Evolutionary conservation across 2,113 vertebrate genomes (phyloP).

Genomic region (Circaetus gallicus): DNA sequence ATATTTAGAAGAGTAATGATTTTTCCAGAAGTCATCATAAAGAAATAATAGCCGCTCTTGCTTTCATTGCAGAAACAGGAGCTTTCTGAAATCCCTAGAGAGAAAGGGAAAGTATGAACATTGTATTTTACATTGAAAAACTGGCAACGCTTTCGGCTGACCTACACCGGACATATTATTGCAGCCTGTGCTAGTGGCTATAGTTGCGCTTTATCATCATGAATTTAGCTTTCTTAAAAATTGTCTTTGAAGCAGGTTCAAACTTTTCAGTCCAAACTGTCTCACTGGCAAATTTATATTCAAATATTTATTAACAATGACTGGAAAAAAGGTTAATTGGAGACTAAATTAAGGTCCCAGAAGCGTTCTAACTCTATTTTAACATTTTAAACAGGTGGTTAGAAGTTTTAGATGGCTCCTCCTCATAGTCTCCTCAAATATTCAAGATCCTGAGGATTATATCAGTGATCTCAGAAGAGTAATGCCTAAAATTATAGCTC

Average conservation of each 20-base stretch:
- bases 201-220: neutral
- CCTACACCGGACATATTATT: neutral
- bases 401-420: neutral
- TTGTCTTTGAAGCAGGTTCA: neutral
- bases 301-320: constrained; percentile 4
- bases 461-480: neutral
- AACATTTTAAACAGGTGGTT: constrained; percentile 10
- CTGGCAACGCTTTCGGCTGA: neutral
- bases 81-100: neutral
- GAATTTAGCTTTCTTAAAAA: neutral
- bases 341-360: neutral
- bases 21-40: constrained; percentile 30
- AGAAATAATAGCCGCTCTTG: neutral
- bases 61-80: constrained; percentile 47
- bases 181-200: neutral
- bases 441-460: neutral
- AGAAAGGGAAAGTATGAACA: neutral
- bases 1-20: constrained; percentile 17
- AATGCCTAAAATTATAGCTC: neutral
- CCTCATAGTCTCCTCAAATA: neutral
- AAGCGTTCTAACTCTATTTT: neutral
- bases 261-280: neutral
- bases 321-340: constrained; percentile 34
- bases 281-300: neutral
- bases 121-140: constrained; percentile 8